Conservation (phyloP, 2,888 invertebrate genomes). For the Sthenelais limicola region DNA sequence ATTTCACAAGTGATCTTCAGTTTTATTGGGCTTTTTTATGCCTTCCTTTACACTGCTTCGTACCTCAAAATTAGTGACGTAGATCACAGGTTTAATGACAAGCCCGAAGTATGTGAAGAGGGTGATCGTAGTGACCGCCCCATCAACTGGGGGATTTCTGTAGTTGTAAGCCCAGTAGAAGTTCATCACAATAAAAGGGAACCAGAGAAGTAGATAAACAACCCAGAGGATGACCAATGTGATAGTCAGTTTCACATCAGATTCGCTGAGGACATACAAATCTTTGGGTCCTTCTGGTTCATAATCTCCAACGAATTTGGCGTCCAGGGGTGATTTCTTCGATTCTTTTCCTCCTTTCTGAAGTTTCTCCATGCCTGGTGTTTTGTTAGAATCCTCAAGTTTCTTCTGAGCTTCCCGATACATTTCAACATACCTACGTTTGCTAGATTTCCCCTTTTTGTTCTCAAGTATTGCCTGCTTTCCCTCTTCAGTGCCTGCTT, state of each 20-base stretch:
- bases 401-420: conserved; percentile 53
- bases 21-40: no score
- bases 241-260: conserved; percentile 50
- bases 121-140: neutral
- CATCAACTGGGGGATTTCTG: neutral
- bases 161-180: conserved; percentile 49
- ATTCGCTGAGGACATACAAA: conserved; percentile 51
- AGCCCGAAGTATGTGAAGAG: conserved; percentile 19
- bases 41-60: neutral
- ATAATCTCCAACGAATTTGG: neutral
- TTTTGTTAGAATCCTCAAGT: conserved; percentile 20
- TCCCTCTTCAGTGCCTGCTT: conserved; percentile 46
- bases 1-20: no score
- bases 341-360: no score
- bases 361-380: conserved; percentile 1
- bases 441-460: conserved; percentile 45
- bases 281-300: conserved; percentile 38
- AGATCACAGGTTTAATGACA: conserved; percentile 9
- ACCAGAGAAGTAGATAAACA: conserved; percentile 54
- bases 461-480: conserved; percentile 55
- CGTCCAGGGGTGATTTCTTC: no score
- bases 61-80: conserved; percentile 14
- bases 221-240: conserved; percentile 40
- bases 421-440: conserved; percentile 55
- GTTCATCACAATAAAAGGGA: conserved; percentile 54